A percentile compares a stretch with the other conserved stretches of the same genome.
These are phyloP conservation scores for Cydia fagiglandana DNA, from an alignment of 1,140 invertebrate species.

Conservation along the genomic window DNA sequence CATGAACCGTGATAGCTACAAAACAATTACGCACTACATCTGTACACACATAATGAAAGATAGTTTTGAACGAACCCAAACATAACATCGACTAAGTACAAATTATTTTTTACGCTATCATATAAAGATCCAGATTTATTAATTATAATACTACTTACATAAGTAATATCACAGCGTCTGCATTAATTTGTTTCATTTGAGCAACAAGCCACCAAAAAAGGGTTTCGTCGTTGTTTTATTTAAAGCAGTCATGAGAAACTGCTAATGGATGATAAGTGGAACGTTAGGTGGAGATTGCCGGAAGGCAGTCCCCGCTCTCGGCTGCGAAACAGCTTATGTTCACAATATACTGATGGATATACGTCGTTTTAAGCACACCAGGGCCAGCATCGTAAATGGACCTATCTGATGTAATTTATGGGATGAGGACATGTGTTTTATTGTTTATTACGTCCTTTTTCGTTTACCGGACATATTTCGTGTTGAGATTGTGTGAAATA, in stretches of 20 bases:
- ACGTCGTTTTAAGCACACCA: not conserved
- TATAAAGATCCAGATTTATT: too few species aligned
- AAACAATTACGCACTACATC: too few species aligned
- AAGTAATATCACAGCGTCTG: too few species aligned
- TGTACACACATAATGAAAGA: too few species aligned
- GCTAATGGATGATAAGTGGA: conserved; percentile 19
- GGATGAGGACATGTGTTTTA: not conserved
- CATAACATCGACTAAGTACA: too few species aligned
- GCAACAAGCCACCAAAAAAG: not conserved
- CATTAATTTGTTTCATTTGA: not conserved
- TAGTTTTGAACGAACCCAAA: too few species aligned
- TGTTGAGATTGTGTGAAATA: not conserved
- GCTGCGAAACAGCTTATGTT: not conserved
- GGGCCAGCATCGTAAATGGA: not conserved
- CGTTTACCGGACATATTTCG: not conserved
- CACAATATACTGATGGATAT: not conserved
- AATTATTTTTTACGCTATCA: too few species aligned
- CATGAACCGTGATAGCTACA: too few species aligned
- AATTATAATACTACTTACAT: too few species aligned
- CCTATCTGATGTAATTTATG: not conserved
- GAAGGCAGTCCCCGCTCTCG: not conserved
- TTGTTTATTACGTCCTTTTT: conserved; percentile 4
- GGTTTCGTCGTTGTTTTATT: not conserved
- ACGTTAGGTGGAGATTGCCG: not conserved
- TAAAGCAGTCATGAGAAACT: not conserved